These are phyloP conservation scores for Agonopterix arenella DNA, from an alignment of 2,888 invertebrate species.

Conservation along the genomic window DNA sequence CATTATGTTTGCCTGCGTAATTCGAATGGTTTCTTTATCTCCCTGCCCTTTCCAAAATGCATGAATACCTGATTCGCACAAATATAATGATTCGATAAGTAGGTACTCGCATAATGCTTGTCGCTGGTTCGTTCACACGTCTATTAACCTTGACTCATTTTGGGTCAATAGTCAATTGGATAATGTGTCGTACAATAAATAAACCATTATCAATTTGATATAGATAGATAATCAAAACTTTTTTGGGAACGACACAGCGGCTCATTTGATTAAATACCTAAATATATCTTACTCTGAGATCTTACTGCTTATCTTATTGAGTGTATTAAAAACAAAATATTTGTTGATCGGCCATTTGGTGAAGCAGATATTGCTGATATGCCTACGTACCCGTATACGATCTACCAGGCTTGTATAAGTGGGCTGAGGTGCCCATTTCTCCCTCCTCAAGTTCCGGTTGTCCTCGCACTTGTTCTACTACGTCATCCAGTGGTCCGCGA, in stretches of 20 bases:
- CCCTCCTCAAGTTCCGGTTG: constrained; percentile 69
- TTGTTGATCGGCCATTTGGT: no score
- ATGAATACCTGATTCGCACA: constrained; percentile 46
- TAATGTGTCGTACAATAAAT: constrained; percentile 24
- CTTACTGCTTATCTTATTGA: no score
- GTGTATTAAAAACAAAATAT: no score
- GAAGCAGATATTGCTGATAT: no score
- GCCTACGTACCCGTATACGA: constrained; percentile 45
- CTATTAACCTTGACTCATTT: constrained; percentile 39
- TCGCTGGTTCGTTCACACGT: background rate
- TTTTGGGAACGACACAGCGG: background rate
- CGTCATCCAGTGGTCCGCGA: constrained; percentile 63
- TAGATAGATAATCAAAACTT: background rate
- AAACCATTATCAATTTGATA: constrained; percentile 22
- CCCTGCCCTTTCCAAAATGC: constrained; percentile 79
- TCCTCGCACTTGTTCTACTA: constrained; percentile 61
- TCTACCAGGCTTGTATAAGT: constrained; percentile 48
- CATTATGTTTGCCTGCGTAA: constrained; percentile 83
- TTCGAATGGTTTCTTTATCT: constrained; percentile 72
- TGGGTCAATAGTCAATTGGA: constrained; percentile 37
- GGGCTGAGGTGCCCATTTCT: constrained; percentile 57
- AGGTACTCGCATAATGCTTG: background rate
- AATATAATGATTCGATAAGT: background rate
- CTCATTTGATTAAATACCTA: background rate
- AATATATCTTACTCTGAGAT: no score